Conservation (phyloP, 2,113 vertebrate species). For the Syrmaticus mikado region DNA sequence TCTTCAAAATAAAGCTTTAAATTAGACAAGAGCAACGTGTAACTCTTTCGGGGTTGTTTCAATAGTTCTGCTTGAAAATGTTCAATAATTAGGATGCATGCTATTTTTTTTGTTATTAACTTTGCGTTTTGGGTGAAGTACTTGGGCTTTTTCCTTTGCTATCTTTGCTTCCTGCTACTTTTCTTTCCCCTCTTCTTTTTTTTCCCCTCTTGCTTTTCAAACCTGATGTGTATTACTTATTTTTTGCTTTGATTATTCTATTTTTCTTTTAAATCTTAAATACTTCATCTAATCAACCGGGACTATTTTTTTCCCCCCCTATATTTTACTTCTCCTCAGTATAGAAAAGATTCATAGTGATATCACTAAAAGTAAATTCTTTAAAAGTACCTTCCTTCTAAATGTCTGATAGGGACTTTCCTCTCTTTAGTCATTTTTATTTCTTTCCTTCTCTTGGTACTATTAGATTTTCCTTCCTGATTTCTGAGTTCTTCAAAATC, state of each 20-base stretch:
- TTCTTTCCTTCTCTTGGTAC: neutral
- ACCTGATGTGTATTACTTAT: neutral
- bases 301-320: neutral
- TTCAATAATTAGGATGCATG: neutral
- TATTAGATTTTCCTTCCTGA: neutral
- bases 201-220: neutral
- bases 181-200: neutral
- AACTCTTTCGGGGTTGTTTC: neutral
- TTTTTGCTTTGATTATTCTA: neutral
- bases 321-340: neutral
- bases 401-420: neutral
- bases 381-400: neutral
- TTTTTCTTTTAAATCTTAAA: neutral
- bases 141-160: neutral
- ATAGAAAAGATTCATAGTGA: neutral
- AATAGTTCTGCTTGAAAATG: neutral
- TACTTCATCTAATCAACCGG: neutral
- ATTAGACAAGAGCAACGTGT: neutral
- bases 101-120: neutral
- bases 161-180: neutral
- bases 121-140: neutral
- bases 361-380: neutral
- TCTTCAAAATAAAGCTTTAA: conserved; percentile 6
- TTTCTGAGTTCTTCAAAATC: neutral
- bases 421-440: neutral